Evolutionary conservation across 53 echinoderm and acorn worm species (phyloP), one percentile per base, ranked within the genome.

Genomic region (Henricia sp.): DNA sequence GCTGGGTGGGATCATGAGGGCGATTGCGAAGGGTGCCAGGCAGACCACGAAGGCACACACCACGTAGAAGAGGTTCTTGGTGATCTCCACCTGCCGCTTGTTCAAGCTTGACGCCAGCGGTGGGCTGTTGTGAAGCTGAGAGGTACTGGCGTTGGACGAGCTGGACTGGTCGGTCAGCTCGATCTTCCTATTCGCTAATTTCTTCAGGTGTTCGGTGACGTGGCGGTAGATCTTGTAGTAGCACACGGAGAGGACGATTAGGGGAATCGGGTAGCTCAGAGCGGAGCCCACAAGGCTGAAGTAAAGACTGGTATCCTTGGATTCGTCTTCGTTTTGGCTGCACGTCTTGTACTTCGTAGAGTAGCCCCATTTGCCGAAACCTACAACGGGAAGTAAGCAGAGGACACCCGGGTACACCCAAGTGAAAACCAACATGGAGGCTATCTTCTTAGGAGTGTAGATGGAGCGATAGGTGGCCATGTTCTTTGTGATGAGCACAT

Each of bases 1-100:
- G 63, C 90, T 85, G 24, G 52, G 26, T 27, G 85, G 85, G 37
- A 85, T 80, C 60, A 80, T 6, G 43, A 58, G 70, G 35, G 50
- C 90, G 52, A 90, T 71, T 3, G 90, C 71, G 38, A 63, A 85
- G 38, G 90, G 90, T 24, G 78, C 70, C 52, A 90, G 85, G 37
- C 90, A 85, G 17, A 76, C 13, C 3, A 90, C 41, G 75, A 90
- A 90, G 66, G 90, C 90, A 37, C 90, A 85, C 68, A 90, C 63
- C 30, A 80, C 90, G 66, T 78, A 70, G 67, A 90, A 90, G 21
- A 90, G 72, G 58, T 90, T 90, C 54, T 90, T 90, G 41, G 90
- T 90, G 52, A 90, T 85, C 59, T 85, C 88, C 16, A 89, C 83
- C 34, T 89, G 83, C 17, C 86, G 65, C 43, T 76, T 51, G 29